Conservation (phyloP, 2,113 vertebrate species). For the Struthio camelus region DNA sequence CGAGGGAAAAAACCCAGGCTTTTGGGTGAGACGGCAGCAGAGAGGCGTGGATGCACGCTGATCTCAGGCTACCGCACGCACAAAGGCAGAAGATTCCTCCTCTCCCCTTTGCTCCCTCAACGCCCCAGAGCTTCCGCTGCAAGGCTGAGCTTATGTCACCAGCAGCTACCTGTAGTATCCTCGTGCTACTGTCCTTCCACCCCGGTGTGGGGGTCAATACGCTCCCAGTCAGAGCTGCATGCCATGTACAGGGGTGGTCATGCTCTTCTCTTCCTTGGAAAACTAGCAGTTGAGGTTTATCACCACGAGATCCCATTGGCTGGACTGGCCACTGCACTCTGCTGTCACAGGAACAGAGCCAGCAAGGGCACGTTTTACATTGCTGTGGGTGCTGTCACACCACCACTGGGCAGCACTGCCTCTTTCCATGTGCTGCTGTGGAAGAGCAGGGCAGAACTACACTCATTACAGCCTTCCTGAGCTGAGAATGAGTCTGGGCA, state of each 20-base stretch:
- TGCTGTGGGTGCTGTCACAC: neutral
- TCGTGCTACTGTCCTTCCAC: no score
- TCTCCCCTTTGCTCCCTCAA: neutral
- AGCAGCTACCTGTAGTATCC: neutral
- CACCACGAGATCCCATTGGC: neutral
- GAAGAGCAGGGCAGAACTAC: neutral
- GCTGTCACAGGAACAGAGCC: neutral
- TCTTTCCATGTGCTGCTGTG: fast-evolving
- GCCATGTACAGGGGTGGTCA: no score
- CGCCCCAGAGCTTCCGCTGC: neutral
- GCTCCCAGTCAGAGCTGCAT: neutral
- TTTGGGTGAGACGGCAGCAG: neutral
- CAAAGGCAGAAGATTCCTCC: no score
- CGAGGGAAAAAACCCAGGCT: neutral
- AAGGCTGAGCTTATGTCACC: neutral
- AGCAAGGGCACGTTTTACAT: neutral
- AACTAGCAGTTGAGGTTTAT: neutral
- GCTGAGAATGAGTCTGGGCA: neutral
- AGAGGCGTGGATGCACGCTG: neutral
- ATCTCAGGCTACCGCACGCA: fast-evolving
- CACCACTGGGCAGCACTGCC: fast-evolving
- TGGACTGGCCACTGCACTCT: no score
- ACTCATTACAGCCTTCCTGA: neutral
- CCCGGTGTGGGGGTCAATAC: neutral
- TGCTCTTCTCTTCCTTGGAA: neutral